phyloP scores from a whole-genome alignment of 2,113 vertebrate species.

The Cryptotis parvus region DNA sequence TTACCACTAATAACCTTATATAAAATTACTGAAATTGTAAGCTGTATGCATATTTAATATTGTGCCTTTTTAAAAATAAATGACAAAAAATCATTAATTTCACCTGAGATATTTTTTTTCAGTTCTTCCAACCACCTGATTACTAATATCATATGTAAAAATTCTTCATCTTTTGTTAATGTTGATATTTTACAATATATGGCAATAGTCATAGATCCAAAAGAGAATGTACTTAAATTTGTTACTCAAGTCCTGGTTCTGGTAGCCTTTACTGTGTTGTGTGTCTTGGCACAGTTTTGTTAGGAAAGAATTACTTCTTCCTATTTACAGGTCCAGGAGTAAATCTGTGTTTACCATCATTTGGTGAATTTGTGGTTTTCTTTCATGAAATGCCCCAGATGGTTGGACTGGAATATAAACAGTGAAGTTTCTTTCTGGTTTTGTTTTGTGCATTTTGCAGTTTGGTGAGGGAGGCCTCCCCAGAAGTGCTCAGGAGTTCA shows the following conservation, averaged over 20 bases:
- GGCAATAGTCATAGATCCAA: neutral
- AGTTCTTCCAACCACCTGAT: neutral
- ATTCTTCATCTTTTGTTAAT: neutral
- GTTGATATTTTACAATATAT: neutral
- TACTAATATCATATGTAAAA: neutral
- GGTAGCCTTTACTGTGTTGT: neutral
- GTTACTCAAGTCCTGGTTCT: neutral
- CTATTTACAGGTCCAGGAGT: neutral
- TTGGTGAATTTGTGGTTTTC: neutral
- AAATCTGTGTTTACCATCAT: neutral
- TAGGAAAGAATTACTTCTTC: neutral
- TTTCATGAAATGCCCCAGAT: neutral
- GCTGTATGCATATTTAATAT: neutral
- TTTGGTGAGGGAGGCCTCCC: neutral
- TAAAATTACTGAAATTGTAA: neutral
- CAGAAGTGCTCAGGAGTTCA: too few relatives aligned
- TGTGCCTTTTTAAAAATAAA: slow-evolving; percentile 18
- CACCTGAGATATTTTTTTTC: neutral
- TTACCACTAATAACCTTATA: neutral
- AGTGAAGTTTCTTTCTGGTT: too few relatives aligned
- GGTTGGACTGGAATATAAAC: neutral
- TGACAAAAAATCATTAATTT: neutral
- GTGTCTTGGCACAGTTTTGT: neutral
- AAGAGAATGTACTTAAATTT: neutral
- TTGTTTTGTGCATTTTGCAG: neutral